phyloP scores from a whole-genome alignment of 2,888 invertebrate species.

The Heterodera filipjevi region DNA sequence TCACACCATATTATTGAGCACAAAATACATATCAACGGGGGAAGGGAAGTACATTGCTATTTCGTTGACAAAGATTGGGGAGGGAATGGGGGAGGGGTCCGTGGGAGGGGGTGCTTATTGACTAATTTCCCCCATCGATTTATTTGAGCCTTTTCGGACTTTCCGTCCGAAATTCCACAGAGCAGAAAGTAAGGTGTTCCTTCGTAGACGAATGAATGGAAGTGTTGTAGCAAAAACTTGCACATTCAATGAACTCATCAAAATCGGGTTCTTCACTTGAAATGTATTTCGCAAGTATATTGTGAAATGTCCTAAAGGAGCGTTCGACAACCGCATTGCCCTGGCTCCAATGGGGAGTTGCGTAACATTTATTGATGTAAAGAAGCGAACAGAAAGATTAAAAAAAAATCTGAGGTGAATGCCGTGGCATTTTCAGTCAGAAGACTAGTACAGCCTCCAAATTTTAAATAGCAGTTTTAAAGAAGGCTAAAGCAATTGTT shows the following conservation, averaged over 20 bases:
- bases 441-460: slow-evolving; percentile 45
- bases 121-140: no score
- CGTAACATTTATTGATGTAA: slow-evolving; percentile 36
- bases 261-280: slow-evolving; percentile 32
- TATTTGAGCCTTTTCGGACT: no score
- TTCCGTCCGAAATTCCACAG: no score
- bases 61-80: no score
- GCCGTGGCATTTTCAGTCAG: slow-evolving; percentile 50
- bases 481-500: slow-evolving; percentile 55
- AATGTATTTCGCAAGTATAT: slow-evolving; percentile 26
- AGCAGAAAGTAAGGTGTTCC: slow-evolving; percentile 38
- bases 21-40: no score
- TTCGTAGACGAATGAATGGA: slow-evolving; percentile 33
- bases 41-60: no score
- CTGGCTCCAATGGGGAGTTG: slow-evolving; percentile 40
- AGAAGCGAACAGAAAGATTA: slow-evolving; percentile 37
- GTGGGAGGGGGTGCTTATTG: no score
- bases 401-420: slow-evolving; percentile 37
- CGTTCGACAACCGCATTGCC: slow-evolving; percentile 55
- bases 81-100: no score
- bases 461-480: slow-evolving; percentile 42
- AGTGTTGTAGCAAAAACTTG: slow-evolving; percentile 39
- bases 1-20: no score
- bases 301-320: slow-evolving; percentile 36
- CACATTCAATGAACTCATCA: slow-evolving; percentile 30